Percentiles rank a stretch among this genome's conserved stretches.
These are phyloP conservation scores for Lepus townsendii DNA, from an alignment of 2,797 vertebrate species.

Conservation along the genomic window DNA sequence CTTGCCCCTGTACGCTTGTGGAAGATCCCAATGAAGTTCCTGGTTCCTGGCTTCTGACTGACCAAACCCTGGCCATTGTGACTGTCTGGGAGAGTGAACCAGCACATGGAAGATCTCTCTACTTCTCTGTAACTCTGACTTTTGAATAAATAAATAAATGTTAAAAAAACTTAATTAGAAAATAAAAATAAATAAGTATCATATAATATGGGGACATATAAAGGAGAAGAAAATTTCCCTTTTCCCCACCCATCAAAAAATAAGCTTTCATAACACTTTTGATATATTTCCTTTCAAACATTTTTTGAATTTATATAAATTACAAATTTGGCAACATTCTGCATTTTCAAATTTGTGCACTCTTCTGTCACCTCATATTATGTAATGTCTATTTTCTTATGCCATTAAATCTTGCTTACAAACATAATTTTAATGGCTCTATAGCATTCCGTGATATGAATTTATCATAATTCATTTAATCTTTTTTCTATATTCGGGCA, in stretches of 20 bases:
- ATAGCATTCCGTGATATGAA: not conserved
- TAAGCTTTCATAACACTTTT: not conserved
- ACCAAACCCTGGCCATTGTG: too few species aligned
- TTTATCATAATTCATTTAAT: constrained; percentile 62
- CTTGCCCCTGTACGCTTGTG: too few species aligned
- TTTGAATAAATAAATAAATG: too few species aligned
- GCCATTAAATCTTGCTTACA: constrained; percentile 35
- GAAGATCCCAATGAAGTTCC: too few species aligned
- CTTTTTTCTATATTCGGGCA: constrained; percentile 49
- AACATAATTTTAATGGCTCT: constrained; percentile 49
- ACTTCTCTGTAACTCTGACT: too few species aligned
- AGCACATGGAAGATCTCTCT: too few species aligned
- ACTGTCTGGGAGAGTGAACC: too few species aligned
- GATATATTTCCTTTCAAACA: constrained; percentile 11
- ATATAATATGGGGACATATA: not conserved
- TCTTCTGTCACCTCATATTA: constrained; percentile 47
- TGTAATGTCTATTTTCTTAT: constrained; percentile 19
- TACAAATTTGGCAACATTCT: constrained; percentile 37
- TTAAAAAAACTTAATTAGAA: too few species aligned
- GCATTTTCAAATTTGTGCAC: constrained; percentile 21
- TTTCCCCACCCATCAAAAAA: constrained; percentile 24
- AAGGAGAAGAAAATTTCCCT: not conserved
- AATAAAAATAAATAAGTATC: not conserved
- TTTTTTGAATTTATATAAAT: constrained; percentile 1
- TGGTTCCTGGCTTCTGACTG: too few species aligned